A percentile compares a stretch with the other conserved stretches of the same genome.
These are phyloP conservation scores for Rotaria macrura DNA, from an alignment of 2,888 invertebrate genomes.

Conservation along the genomic window DNA sequence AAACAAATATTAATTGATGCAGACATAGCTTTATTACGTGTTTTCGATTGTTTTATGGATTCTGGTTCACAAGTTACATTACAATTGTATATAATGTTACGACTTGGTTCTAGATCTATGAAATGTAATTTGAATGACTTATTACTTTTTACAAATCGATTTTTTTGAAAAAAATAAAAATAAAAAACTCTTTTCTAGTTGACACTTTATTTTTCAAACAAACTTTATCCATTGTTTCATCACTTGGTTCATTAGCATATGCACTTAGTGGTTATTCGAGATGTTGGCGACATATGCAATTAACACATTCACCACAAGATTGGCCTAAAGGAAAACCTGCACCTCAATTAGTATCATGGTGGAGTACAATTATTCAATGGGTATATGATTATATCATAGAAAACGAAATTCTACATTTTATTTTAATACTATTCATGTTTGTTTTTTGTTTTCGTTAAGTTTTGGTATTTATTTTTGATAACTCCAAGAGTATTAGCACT, in stretches of 20 bases:
- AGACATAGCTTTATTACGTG: slow-evolving; percentile 30
- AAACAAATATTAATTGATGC: slow-evolving; percentile 33
- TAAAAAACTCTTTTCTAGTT: not conserved
- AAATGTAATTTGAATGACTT: not conserved
- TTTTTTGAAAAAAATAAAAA: too few relatives aligned
- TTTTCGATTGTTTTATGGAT: slow-evolving; percentile 31
- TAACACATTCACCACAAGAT: slow-evolving; percentile 24
- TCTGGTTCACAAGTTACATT: slow-evolving; percentile 32
- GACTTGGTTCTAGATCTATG: not conserved
- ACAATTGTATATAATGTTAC: slow-evolving; percentile 26
- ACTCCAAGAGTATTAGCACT: slow-evolving; percentile 49
- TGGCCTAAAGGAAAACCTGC: slow-evolving; percentile 24
- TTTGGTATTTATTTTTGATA: slow-evolving; percentile 50
- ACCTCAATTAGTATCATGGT: slow-evolving; percentile 30
- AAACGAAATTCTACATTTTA: not conserved
- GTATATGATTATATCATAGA: not conserved
- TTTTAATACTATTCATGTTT: not conserved
- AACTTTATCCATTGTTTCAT: slow-evolving; percentile 26
- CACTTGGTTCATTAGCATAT: slow-evolving; percentile 30
- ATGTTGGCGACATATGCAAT: slow-evolving; percentile 31
- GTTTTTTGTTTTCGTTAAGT: not conserved
- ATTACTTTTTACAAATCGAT: not conserved
- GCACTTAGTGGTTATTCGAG: slow-evolving; percentile 29
- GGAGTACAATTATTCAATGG: slow-evolving; percentile 29
- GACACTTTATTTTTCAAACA: slow-evolving; percentile 15